Base-by-base conservation (phyloP, 2,888 invertebrate genomes). In the Pocota personata region DNA sequence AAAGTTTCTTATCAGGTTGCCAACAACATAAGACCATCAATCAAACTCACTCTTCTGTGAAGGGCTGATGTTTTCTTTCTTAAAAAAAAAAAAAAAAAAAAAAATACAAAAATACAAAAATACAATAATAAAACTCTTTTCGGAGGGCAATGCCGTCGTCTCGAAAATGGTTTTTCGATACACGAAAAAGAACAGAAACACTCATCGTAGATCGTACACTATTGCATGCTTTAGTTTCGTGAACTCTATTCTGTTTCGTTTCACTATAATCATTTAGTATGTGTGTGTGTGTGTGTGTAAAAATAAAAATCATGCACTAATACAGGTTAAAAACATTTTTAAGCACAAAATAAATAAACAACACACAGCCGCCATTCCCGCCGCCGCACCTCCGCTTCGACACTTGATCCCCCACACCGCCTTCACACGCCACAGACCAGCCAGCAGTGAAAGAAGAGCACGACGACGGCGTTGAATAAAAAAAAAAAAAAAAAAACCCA, bases 401-500 rank as follows among this genome's bases (percentile, higher is more conserved):
- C 60, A 76, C 76, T 69, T 80, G 73, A 80, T 86, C 66, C 60
- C 43, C 71, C 52, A 71, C 80, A 76, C 84, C 80, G 71, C 60
- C 84, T 72, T 76, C 84, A 58, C 69, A 79, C 64, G 27, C 46
- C 43, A 60, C 50, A 52, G 57, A 64, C 27, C 40, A 72, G 52
- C 66, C 48, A 64, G 16, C 48, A 73, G 67, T 73, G 67, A 66
- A 66, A 86, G 66, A 80, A 66, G 71, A 80, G 55, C 75, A 72
- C 77, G 72, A 62, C 80, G 79, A 52, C 76, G 67, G 46, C 83
- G 69, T 43, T 67, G 75, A 48, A 76, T 60, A 71, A 82, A 72
- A 66, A 66, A 75, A 71, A 78, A 87, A 78, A 73, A 88, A 84
- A 79, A 83, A 87, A 88, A 88, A 88, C 75, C 87, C 87, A 89